Evolutionary conservation across 1,140 invertebrate genomes (phyloP).

Genomic region (Drosophila insularis): DNA sequence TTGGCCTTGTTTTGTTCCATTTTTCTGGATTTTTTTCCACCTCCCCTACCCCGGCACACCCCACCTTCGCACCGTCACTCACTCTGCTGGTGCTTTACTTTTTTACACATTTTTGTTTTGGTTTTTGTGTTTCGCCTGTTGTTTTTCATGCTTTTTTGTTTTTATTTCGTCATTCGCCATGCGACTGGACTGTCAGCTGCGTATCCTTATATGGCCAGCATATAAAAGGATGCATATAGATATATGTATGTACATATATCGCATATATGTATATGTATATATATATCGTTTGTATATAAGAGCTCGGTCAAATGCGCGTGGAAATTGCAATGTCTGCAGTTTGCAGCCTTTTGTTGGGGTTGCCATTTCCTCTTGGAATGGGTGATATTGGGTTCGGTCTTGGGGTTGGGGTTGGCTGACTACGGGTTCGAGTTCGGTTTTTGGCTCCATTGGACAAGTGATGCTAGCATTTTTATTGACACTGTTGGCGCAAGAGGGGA

Average conservation of each 20-base stretch:
- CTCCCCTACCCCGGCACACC: not conserved
- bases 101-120: constrained; percentile 81
- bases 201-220: constrained; percentile 33
- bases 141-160: constrained; percentile 75
- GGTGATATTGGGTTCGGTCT: constrained; percentile 25
- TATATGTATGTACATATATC: not conserved
- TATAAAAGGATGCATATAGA: constrained; percentile 15
- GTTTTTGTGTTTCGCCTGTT: constrained; percentile 75
- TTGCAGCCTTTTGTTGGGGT: constrained; percentile 69
- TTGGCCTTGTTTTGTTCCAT: constrained; percentile 62
- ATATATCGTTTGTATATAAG: constrained; percentile 10
- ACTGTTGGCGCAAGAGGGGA: constrained; percentile 43
- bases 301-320: constrained; percentile 42
- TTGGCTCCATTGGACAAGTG: constrained; percentile 35
- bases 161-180: constrained; percentile 74
- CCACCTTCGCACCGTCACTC: constrained; percentile 30
- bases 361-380: not conserved
- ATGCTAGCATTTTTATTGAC: constrained; percentile 62
- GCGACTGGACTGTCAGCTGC: constrained; percentile 77
- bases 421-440: not conserved
- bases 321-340: constrained; percentile 76
- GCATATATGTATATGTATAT: constrained; percentile 21
- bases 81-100: constrained; percentile 27
- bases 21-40: constrained; percentile 49
- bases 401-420: constrained; percentile 12